A percentile compares a stretch with the other conserved stretches of the same genome.
Conservation (phyloP, 2,113 vertebrate genomes). For the Noturus placidus region DNA sequence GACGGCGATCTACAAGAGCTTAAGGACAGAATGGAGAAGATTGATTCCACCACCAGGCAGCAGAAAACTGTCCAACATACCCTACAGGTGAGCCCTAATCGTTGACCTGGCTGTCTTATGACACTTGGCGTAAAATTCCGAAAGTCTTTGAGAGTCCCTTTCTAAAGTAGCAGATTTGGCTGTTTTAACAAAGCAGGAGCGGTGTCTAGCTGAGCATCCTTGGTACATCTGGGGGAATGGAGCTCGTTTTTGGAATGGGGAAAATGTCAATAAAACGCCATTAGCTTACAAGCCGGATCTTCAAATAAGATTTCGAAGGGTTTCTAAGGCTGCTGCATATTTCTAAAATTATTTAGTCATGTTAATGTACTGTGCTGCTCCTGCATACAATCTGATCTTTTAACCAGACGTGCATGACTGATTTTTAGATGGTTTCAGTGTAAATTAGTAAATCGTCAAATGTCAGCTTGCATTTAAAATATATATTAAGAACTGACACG, state of each 20-base stretch:
- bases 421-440: background rate
- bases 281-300: background rate
- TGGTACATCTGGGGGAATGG: background rate
- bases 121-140: background rate
- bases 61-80: slow-evolving; percentile 76
- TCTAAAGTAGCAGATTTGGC: background rate
- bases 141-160: background rate
- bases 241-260: background rate
- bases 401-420: background rate
- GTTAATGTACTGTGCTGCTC: background rate
- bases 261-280: background rate
- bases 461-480: background rate
- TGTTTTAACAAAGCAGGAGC: background rate
- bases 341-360: background rate
- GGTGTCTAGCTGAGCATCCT: background rate
- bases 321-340: background rate
- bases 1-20: slow-evolving; percentile 86
- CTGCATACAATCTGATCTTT: background rate
- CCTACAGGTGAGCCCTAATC: slow-evolving; percentile 78
- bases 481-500: background rate
- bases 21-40: slow-evolving; percentile 88
- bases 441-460: background rate
- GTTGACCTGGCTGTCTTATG: background rate
- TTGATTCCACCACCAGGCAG: slow-evolving; percentile 87
- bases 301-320: background rate